A percentile compares a stretch with the other conserved stretches of the same genome.
phyloP scores from a whole-genome alignment of 2,888 invertebrate genomes.

The Polylopha cassiicola region DNA sequence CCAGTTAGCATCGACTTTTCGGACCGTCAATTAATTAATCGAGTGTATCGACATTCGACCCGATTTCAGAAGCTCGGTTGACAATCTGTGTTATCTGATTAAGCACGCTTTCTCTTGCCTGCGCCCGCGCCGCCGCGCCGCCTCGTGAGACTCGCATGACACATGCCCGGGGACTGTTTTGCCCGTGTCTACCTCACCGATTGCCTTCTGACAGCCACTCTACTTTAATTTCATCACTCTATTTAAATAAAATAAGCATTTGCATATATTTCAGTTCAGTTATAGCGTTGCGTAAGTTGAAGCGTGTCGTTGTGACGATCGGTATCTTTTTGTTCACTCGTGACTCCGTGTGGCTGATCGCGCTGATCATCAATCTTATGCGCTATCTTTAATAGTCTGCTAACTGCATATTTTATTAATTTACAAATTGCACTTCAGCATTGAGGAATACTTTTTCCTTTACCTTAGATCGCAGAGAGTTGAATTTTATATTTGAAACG shows the following conservation, averaged over 20 bases:
- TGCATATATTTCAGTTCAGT: constrained; percentile 54
- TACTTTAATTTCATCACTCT: constrained; percentile 68
- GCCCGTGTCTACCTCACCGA: constrained; percentile 44
- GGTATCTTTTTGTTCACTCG: constrained; percentile 43
- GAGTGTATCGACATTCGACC: constrained; percentile 76
- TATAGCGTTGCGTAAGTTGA: constrained; percentile 27
- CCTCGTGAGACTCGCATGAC: constrained; percentile 41
- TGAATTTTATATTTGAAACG: no score
- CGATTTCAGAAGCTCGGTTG: constrained; percentile 76
- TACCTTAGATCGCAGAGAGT: no score
- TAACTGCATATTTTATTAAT: not conserved
- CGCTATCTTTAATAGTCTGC: constrained; percentile 8
- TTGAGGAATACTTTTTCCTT: no score
- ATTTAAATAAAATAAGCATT: constrained; percentile 69
- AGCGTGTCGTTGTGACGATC: constrained; percentile 49
- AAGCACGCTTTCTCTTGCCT: constrained; percentile 73
- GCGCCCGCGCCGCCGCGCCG: constrained; percentile 17
- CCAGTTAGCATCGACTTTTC: constrained; percentile 68
- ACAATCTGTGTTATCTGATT: constrained; percentile 77
- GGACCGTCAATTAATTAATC: constrained; percentile 75
- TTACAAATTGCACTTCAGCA: no score
- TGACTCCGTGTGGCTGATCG: constrained; percentile 45
- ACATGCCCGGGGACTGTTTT: constrained; percentile 36
- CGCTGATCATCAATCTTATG: constrained; percentile 44
- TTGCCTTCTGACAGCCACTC: constrained; percentile 55